These are phyloP conservation scores for Theretra japonica DNA, from an alignment of 2,888 invertebrate species.

Conservation along the genomic window DNA sequence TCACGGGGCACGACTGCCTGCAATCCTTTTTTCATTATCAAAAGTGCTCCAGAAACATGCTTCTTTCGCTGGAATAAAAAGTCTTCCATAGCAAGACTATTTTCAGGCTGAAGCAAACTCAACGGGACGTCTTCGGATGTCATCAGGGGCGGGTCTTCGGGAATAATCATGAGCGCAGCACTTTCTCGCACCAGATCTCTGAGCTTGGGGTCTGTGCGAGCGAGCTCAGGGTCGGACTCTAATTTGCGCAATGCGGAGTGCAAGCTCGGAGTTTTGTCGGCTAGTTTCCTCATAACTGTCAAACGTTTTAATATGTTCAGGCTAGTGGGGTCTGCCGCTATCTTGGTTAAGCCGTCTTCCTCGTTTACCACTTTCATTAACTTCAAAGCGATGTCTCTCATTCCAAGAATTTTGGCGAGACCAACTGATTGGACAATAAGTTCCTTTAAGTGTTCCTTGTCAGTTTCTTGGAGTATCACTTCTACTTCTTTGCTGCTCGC, in stretches of 20 bases:
- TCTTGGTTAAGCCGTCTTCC: conserved; percentile 81
- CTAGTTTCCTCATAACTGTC: conserved; percentile 89
- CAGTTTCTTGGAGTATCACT: conserved; percentile 79
- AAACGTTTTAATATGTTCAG: conserved; percentile 88
- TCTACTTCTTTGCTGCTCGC: conserved; percentile 85
- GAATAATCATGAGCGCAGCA: conserved; percentile 88
- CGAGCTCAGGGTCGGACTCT: conserved; percentile 87
- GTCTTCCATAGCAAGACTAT: conserved; percentile 91
- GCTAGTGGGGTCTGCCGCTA: conserved; percentile 85
- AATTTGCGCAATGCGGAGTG: conserved; percentile 86
- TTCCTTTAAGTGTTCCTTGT: conserved; percentile 73
- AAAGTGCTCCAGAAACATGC: conserved; percentile 83
- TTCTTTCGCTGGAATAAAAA: conserved; percentile 86
- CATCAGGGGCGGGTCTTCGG: conserved; percentile 85
- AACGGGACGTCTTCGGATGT: conserved; percentile 90
- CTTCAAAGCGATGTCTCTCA: conserved; percentile 86
- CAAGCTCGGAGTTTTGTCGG: conserved; percentile 87
- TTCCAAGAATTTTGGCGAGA: conserved; percentile 88
- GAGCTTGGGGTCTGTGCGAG: conserved; percentile 88
- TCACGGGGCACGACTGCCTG: conserved; percentile 92
- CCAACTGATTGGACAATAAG: conserved; percentile 87
- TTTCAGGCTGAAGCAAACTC: conserved; percentile 87
- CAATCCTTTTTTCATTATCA: conserved; percentile 89
- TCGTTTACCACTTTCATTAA: conserved; percentile 82
- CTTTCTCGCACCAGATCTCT: conserved; percentile 89